Evolutionary conservation across 1,140 invertebrate genomes (phyloP), one percentile per base, ranked within the genome.

Genomic region (Bombus pyrosoma): DNA sequence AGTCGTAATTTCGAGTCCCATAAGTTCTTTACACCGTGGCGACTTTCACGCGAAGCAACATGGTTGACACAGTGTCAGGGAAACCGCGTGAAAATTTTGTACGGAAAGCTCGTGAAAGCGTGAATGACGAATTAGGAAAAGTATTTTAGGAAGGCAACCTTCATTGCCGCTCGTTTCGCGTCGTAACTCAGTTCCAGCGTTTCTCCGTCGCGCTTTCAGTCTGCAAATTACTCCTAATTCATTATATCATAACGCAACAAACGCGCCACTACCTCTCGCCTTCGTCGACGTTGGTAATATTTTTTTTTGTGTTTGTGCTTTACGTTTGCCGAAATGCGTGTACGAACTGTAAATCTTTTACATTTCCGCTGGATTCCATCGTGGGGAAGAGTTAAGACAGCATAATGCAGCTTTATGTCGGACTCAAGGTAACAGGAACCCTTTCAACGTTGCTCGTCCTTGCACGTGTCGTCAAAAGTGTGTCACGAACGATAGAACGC

Each of bases 81-180:
- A 68, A 68, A 37, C 13, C 28, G 69, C 69, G 69, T 28, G 39
- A 72, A 72, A 72, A 39, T 43, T 72, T 72, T 15, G 28, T 39
- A 37, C 69, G 69, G 69, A 39, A 39, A 71, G 68, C 37, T 71
- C 34, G 34, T 28, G 68, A 72, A 72, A 72, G 13, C 69, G 37
- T 25, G 75, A 78, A 78, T 62, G 57, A 77, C 75, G 75, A 78
- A 66, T 78, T 71, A 47, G 66, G 32, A 22, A 37, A 68, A n/a
- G 66, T 37, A 80, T 80, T 80, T 71, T n/a, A 47, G 64, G 25
- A 53, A 53, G 43, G 43, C 34, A 71, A 9, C 18, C 22, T 69
- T 53, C 43, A 69, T 80, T 80, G 79, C 34, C 53, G 28, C 43
- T 47, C 41, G 32, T 69, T 47, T 68, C 32, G 47, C 32, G 34